These are phyloP conservation scores for Hesperia comma DNA, from an alignment of 2,888 invertebrate genomes.

Conservation along the genomic window DNA sequence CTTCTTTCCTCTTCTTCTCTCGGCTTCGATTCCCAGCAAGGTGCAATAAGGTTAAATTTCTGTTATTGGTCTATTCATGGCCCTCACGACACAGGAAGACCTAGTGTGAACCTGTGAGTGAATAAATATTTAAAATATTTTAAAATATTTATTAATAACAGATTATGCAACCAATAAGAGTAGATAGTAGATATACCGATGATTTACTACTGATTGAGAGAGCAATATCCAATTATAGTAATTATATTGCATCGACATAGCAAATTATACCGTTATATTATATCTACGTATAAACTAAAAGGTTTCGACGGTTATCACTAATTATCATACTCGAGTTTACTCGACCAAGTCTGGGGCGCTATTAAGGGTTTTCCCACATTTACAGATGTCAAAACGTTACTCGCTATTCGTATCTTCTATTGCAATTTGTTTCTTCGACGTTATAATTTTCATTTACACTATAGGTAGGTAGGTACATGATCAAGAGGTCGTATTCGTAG, in stretches of 20 bases:
- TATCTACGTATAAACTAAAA: slow-evolving; percentile 37
- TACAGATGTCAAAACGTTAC: neutral
- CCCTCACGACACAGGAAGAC: no score
- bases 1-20: no score
- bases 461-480: no score
- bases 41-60: no score
- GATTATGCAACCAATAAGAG: neutral
- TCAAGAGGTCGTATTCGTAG: no score
- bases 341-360: slow-evolving; percentile 18
- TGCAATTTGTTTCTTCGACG: no score
- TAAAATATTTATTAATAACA: neutral
- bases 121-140: no score
- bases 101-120: no score
- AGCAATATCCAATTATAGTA: slow-evolving; percentile 23
- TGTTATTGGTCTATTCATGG: no score
- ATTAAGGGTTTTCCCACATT: slow-evolving; percentile 18
- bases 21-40: no score
- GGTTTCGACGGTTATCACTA: slow-evolving; percentile 39
- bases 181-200: neutral
- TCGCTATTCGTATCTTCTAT: no score
- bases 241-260: slow-evolving; percentile 28
- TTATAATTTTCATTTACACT: no score
- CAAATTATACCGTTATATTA: slow-evolving; percentile 23
- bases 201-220: slow-evolving; percentile 25
- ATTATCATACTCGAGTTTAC: slow-evolving; percentile 41